Conservation (phyloP, 1,140 invertebrate genomes). For the Ephestia elutella region DNA sequence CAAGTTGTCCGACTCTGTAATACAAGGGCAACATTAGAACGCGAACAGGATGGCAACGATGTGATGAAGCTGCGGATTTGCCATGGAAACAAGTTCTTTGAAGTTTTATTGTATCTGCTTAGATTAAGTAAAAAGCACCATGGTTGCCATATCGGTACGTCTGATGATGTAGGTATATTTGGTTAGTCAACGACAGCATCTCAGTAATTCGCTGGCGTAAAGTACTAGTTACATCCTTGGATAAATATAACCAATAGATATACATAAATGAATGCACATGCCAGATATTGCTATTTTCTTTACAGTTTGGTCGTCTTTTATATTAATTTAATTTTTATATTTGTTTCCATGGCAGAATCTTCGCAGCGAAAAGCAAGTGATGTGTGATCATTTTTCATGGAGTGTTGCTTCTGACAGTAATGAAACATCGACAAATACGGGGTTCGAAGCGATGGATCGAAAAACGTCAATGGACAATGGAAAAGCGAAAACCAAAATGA, state of each 20-base stretch:
- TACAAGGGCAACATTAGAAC: slow-evolving; percentile 16
- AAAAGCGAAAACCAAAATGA: background rate
- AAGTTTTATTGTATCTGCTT: background rate
- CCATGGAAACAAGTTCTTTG: slow-evolving; percentile 4
- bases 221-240: too few species aligned
- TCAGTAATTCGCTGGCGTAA: too few species aligned
- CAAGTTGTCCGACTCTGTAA: slow-evolving; percentile 90
- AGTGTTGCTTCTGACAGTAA: background rate
- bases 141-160: background rate
- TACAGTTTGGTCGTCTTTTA: too few species aligned
- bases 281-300: too few species aligned
- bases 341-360: slow-evolving; percentile 28
- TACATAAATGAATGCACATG: too few species aligned
- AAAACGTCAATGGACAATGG: background rate
- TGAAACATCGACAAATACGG: background rate
- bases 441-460: background rate
- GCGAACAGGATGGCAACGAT: background rate
- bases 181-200: background rate
- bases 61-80: slow-evolving; percentile 7
- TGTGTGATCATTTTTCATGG: slow-evolving; percentile 14
- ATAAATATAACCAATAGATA: too few species aligned
- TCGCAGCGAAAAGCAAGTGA: slow-evolving; percentile 37
- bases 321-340: background rate
- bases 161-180: background rate
- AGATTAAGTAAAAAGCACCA: background rate